These are phyloP conservation scores for Leucoma salicis DNA, from an alignment of 2,888 invertebrate genomes.

Conservation along the genomic window DNA sequence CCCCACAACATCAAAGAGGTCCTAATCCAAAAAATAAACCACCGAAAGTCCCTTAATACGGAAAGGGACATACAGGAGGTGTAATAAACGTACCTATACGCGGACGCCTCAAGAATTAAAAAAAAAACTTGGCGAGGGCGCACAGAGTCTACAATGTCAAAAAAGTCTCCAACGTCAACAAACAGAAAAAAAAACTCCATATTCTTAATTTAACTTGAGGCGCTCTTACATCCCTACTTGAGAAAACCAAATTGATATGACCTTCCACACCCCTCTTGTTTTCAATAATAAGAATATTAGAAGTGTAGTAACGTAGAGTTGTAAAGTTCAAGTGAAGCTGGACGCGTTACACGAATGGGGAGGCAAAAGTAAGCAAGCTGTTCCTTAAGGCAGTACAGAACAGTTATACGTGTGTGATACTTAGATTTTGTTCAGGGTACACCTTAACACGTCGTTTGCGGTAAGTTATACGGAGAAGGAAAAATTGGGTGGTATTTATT, in stretches of 20 bases:
- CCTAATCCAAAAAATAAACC: conserved; percentile 77
- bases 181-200: conserved; percentile 76
- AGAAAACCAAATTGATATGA: conserved; percentile 43
- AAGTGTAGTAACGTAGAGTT: conserved; percentile 24
- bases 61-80: conserved; percentile 52
- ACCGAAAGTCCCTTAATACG: conserved; percentile 68
- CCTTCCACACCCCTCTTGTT: conserved; percentile 17
- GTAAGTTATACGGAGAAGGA: conserved; percentile 52
- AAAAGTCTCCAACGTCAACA: conserved; percentile 74
- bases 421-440: conserved; percentile 56
- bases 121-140: conserved; percentile 56
- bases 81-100: conserved; percentile 64
- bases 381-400: conserved; percentile 66
- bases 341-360: conserved; percentile 62
- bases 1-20: conserved; percentile 63
- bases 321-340: conserved; percentile 47
- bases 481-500: conserved; percentile 44
- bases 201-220: conserved; percentile 83
- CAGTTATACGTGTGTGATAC: conserved; percentile 67
- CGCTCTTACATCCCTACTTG: conserved; percentile 76
- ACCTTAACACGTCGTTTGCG: conserved; percentile 77
- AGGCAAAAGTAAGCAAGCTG: conserved; percentile 63
- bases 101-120: conserved; percentile 75
- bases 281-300: conserved; percentile 7
- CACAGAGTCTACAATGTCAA: conserved; percentile 78